A percentile compares a stretch with the other conserved stretches of the same genome.
Conservation (phyloP, 2,797 vertebrate genomes). For the Hapalemur alaotrensis region DNA sequence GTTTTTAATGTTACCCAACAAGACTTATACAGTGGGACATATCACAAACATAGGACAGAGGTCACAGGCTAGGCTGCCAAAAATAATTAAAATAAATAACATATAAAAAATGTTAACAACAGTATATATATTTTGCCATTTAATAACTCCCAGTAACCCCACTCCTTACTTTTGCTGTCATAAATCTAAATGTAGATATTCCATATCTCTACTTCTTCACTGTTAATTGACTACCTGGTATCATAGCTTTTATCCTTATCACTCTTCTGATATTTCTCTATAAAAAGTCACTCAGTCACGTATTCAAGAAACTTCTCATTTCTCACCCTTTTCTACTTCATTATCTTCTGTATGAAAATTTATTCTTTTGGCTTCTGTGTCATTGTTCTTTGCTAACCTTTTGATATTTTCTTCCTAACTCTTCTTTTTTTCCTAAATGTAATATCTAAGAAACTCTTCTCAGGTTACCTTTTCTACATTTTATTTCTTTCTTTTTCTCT, state of each 20-base stretch:
- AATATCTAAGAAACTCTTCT: not conserved
- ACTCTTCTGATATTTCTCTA: not conserved
- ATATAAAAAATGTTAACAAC: not conserved
- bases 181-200: not conserved
- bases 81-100: not conserved
- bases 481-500: not conserved
- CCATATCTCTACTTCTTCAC: rapidly evolving
- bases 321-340: not conserved
- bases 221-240: not conserved
- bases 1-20: not conserved
- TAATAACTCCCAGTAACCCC: not conserved
- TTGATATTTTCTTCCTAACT: not conserved
- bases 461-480: not conserved
- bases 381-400: not conserved
- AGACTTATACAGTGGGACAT: not conserved
- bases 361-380: not conserved
- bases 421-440: not conserved
- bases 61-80: not conserved
- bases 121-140: not conserved
- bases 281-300: not conserved
- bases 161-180: not conserved
- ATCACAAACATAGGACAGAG: not conserved
- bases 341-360: not conserved
- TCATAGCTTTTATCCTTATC: not conserved
- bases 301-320: not conserved